These are phyloP conservation scores for Xylocopa sonorina DNA, from an alignment of 1,140 invertebrate species.

Conservation along the genomic window DNA sequence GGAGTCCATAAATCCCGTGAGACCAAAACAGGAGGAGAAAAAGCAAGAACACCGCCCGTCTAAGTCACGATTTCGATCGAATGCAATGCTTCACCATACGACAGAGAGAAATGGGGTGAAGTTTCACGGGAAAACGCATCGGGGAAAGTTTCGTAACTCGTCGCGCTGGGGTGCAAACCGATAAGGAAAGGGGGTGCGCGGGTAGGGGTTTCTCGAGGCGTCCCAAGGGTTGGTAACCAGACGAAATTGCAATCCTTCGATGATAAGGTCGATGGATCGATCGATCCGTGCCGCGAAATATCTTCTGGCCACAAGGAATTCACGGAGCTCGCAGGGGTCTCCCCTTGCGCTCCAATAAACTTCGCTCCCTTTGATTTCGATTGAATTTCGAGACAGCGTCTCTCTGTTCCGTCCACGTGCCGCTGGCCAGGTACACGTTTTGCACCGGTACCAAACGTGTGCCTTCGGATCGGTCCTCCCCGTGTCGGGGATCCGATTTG, in stretches of 20 bases:
- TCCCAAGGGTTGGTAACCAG: slow-evolving; percentile 43
- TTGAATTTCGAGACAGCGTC: slow-evolving; percentile 58
- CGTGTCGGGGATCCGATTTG: background rate
- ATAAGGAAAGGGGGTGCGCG: slow-evolving; percentile 60
- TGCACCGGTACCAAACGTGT: background rate
- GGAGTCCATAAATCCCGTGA: slow-evolving; percentile 5
- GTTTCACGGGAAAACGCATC: background rate
- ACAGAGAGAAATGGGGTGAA: background rate
- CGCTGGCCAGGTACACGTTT: slow-evolving; percentile 2
- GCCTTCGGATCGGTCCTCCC: slow-evolving; percentile 14
- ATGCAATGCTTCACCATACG: slow-evolving; percentile 27
- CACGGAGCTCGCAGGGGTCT: slow-evolving; percentile 43
- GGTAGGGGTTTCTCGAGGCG: too few species aligned
- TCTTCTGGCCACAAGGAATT: slow-evolving; percentile 62
- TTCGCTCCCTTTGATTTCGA: slow-evolving; percentile 65
- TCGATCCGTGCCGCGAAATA: slow-evolving; percentile 53
- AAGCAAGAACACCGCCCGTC: background rate
- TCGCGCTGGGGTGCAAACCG: slow-evolving; percentile 26
- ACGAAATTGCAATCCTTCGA: slow-evolving; percentile 62
- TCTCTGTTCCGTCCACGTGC: slow-evolving; percentile 30
- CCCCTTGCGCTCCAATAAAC: slow-evolving; percentile 58
- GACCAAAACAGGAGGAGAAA: background rate
- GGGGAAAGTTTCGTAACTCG: background rate
- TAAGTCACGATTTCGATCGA: slow-evolving; percentile 1
- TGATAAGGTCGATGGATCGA: slow-evolving; percentile 66